Conservation (phyloP, 1,140 invertebrate genomes). For the Rhopalosiphum maidis region DNA sequence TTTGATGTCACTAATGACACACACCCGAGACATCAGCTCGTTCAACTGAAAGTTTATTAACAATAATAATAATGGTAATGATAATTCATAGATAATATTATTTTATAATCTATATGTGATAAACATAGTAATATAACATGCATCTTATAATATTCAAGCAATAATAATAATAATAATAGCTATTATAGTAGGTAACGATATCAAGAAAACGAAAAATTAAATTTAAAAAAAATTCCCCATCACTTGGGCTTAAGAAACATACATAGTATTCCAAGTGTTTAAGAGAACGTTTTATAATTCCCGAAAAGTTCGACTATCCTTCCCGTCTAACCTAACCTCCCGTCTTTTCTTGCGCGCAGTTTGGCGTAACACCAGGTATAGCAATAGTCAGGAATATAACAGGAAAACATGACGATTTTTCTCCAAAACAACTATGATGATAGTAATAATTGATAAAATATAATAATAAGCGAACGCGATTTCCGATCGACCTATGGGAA, state of each 20-base stretch:
- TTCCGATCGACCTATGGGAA: neutral
- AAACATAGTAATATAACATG: neutral
- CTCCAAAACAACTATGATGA: neutral
- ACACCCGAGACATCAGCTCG: neutral
- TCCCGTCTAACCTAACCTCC: no score
- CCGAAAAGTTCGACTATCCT: neutral
- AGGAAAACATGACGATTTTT: neutral
- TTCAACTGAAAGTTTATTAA: neutral
- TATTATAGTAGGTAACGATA: neutral
- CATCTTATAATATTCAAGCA: neutral
- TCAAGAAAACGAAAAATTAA: neutral
- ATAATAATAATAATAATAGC: neutral
- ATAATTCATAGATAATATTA: neutral
- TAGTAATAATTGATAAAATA: no score
- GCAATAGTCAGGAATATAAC: neutral
- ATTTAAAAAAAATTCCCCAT: neutral
- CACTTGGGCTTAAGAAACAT: neutral
- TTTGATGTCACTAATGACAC: neutral
- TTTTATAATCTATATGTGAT: neutral
- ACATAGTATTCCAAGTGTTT: conserved; percentile 26
- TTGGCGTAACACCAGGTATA: neutral
- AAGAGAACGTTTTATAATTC: conserved; percentile 8
- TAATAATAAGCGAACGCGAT: neutral
- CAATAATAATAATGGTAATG: neutral
- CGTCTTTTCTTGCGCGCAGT: neutral